Evolutionary conservation across 1,140 invertebrate genomes (phyloP).

Genomic region (Drosophila orena): DNA sequence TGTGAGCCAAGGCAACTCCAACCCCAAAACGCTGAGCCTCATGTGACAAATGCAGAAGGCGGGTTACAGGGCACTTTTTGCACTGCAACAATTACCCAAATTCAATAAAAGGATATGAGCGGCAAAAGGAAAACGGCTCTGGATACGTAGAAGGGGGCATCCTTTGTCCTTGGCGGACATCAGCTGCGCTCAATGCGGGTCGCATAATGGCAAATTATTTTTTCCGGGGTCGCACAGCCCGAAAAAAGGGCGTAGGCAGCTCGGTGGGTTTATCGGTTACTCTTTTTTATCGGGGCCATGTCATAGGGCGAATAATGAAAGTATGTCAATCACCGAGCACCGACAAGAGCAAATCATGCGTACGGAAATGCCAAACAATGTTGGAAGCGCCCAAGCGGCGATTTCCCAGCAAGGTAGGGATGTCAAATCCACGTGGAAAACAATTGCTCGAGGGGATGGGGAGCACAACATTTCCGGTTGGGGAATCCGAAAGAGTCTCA

Average conservation of each 20-base stretch:
- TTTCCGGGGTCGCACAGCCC: slow-evolving; percentile 27
- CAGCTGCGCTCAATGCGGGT: slow-evolving; percentile 68
- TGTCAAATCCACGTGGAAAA: slow-evolving; percentile 24
- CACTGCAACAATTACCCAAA: slow-evolving; percentile 75
- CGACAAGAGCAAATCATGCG: slow-evolving; percentile 66
- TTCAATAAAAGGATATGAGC: slow-evolving; percentile 72
- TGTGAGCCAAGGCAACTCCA: slow-evolving; percentile 10
- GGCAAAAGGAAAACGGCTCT: slow-evolving; percentile 46
- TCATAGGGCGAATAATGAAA: slow-evolving; percentile 73
- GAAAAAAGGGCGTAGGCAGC: slow-evolving; percentile 41
- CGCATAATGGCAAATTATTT: slow-evolving; percentile 76
- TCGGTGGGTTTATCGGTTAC: slow-evolving; percentile 27
- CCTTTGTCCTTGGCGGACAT: slow-evolving; percentile 55
- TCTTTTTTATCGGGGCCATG: slow-evolving; percentile 31
- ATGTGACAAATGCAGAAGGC: slow-evolving; percentile 65
- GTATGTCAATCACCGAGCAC: slow-evolving; percentile 72
- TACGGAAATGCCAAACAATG: slow-evolving; percentile 56
- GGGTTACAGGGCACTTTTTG: slow-evolving; percentile 20
- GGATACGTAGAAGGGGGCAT: neutral
- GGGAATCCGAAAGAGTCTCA: slow-evolving; percentile 35
- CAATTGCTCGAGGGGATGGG: slow-evolving; percentile 5
- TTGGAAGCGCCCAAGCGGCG: slow-evolving; percentile 15
- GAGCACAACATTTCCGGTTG: slow-evolving; percentile 31
- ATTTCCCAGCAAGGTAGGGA: slow-evolving; percentile 20
- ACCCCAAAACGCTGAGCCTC: slow-evolving; percentile 8